Conservation (phyloP, 2,888 invertebrate genomes). For the Ichneumoninae sp. region DNA sequence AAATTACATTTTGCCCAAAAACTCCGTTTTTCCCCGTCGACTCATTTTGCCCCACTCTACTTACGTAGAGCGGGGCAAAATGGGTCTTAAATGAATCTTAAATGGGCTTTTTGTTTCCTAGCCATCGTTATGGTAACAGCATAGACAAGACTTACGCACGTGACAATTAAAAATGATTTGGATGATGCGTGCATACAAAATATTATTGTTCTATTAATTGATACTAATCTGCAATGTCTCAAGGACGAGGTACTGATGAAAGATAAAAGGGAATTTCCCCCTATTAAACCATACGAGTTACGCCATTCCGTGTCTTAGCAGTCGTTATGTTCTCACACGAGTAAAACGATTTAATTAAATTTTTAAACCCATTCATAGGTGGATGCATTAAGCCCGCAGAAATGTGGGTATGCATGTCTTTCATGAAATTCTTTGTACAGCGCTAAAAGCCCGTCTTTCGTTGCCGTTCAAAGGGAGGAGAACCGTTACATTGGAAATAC, state of each 20-base stretch:
- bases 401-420: neutral
- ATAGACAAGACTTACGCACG: neutral
- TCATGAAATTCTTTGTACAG: neutral
- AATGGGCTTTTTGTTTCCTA: no score
- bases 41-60: no score
- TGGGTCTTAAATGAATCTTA: no score
- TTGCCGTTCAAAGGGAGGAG: neutral
- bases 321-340: neutral
- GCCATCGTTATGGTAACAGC: no score
- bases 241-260: neutral
- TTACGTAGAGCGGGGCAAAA: no score
- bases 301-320: neutral
- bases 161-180: neutral
- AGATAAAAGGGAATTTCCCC: no score
- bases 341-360: neutral
- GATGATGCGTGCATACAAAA: neutral
- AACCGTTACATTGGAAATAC: slow-evolving; percentile 20
- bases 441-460: neutral
- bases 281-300: neutral
- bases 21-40: no score
- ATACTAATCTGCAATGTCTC: neutral
- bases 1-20: no score
- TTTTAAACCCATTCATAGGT: neutral
- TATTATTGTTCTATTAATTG: neutral
- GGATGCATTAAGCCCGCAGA: neutral